Conservation (phyloP, 1,140 invertebrate genomes). For the Bombus breviceps region DNA sequence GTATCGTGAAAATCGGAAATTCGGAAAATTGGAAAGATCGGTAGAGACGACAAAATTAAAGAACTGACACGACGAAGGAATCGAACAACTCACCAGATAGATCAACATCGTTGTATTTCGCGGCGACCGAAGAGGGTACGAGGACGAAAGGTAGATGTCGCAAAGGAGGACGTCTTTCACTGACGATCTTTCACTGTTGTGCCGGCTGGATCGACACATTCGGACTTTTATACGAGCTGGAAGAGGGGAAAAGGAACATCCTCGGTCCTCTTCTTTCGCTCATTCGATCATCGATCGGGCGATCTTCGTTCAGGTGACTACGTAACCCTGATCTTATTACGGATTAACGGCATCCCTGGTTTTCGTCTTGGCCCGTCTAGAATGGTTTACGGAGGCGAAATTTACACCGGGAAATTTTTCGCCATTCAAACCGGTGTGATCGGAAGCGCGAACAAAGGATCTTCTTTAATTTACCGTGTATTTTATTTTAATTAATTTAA, state of each 20-base stretch:
- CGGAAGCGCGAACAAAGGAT: conserved; percentile 17
- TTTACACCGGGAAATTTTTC: conserved; percentile 14
- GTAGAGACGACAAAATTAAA: neutral
- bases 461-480: neutral
- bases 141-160: conserved; percentile 50
- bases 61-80: neutral
- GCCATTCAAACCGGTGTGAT: neutral
- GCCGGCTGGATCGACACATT: conserved; percentile 64
- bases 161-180: conserved; percentile 62
- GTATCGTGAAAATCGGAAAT: no score
- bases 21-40: no score
- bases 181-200: conserved; percentile 71
- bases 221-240: conserved; percentile 68
- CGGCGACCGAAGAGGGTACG: conserved; percentile 32
- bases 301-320: conserved; percentile 36
- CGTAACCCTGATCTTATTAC: conserved; percentile 55
- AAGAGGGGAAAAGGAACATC: conserved; percentile 52
- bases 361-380: neutral
- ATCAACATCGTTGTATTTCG: conserved; percentile 62
- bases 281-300: conserved; percentile 39
- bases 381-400: conserved; percentile 11
- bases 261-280: conserved; percentile 44
- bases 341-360: conserved; percentile 9
- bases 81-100: conserved; percentile 66
- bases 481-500: conserved; percentile 24